A percentile compares a stretch with the other conserved stretches of the same genome.
Conservation (phyloP, 1,140 invertebrate species). For the Ephestia elutella region DNA sequence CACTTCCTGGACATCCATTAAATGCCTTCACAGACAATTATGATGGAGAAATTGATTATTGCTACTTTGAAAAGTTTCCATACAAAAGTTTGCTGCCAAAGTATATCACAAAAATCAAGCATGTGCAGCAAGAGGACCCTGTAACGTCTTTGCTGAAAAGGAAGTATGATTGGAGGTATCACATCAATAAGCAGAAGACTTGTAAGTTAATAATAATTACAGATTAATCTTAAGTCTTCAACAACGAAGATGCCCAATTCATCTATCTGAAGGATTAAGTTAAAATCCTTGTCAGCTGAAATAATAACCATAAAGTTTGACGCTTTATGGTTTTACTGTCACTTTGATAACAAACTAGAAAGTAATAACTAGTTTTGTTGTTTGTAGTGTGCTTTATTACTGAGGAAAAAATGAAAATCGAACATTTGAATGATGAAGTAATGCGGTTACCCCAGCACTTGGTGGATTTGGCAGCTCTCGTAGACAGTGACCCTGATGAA, state of each 20-base stretch:
- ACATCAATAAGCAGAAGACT: not conserved
- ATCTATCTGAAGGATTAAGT: too few relatives aligned
- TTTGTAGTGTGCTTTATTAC: not conserved
- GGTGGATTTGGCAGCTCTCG: conserved; percentile 46
- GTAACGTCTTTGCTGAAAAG: conserved; percentile 37
- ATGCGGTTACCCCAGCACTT: conserved; percentile 47
- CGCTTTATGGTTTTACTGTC: too few relatives aligned
- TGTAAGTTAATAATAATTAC: too few relatives aligned
- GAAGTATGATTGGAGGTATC: conserved; percentile 44
- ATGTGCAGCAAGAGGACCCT: conserved; percentile 45
- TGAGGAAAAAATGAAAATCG: conserved; percentile 21
- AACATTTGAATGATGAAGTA: conserved; percentile 49
- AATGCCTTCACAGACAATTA: conserved; percentile 50
- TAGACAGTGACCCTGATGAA: conserved; percentile 50
- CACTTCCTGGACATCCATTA: conserved; percentile 45
- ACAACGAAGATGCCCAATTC: too few relatives aligned
- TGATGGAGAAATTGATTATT: conserved; percentile 44
- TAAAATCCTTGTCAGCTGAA: too few relatives aligned
- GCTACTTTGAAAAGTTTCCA: conserved; percentile 51
- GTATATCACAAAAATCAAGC: conserved; percentile 38
- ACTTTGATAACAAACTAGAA: not conserved
- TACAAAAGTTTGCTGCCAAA: conserved; percentile 54
- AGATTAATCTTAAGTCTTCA: too few relatives aligned
- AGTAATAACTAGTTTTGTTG: not conserved
- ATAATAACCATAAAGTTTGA: too few relatives aligned